Percentiles rank a stretch among this genome's conserved stretches.
phyloP scores from a whole-genome alignment of 2,888 invertebrate species.

The Cheiracanthium punctorium region DNA sequence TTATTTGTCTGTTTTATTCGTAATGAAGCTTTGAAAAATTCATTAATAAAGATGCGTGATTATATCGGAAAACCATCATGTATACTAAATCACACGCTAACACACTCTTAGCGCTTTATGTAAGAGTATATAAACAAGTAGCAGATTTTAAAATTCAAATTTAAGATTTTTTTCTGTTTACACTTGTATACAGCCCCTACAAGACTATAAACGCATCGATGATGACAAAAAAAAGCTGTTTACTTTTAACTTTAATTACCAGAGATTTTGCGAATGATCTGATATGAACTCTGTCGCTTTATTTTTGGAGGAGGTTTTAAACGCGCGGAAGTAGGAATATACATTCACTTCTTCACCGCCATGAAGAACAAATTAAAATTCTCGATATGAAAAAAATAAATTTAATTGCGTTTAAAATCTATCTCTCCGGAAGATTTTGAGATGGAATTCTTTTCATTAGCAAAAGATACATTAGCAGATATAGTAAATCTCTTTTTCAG shows the following conservation, averaged over 20 bases:
- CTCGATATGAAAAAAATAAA: not conserved
- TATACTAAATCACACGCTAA: too few species aligned
- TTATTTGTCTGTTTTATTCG: too few species aligned
- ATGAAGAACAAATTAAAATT: not conserved
- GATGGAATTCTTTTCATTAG: not conserved
- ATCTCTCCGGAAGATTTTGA: not conserved
- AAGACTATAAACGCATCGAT: not conserved
- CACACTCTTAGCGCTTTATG: too few species aligned
- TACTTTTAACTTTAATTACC: slow-evolving; percentile 55
- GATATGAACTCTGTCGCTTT: slow-evolving; percentile 15
- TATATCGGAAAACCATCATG: too few species aligned
- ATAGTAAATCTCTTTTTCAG: not conserved
- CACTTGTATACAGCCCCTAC: not conserved
- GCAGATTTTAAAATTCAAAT: too few species aligned
- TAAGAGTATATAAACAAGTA: too few species aligned
- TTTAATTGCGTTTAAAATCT: not conserved
- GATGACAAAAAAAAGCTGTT: slow-evolving; percentile 36
- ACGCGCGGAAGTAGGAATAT: not conserved
- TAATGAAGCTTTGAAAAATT: too few species aligned
- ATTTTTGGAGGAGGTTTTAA: not conserved
- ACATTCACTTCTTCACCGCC: not conserved
- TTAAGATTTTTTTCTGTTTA: not conserved
- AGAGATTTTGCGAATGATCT: not conserved
- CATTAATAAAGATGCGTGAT: too few species aligned
- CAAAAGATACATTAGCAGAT: not conserved